Evolutionary conservation across 2,888 invertebrate genomes (phyloP), one percentile per base, ranked within the genome.

Genomic region (Archaeoteleia sp.): DNA sequence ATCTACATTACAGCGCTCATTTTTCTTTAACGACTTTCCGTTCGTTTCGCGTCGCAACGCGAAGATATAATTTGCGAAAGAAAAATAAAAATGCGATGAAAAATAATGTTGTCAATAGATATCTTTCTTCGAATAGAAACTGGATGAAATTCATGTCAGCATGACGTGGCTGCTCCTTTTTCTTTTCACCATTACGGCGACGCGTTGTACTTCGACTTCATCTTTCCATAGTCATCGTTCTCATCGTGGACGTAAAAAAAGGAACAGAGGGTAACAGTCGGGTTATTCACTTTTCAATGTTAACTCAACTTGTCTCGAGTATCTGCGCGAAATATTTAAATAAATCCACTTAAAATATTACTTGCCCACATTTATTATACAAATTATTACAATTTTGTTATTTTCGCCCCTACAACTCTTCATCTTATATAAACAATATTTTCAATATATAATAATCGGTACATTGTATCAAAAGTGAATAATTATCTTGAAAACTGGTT

Each of bases 71-170:
- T 34, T 34, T 34, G 14, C 2, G 34, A 13, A 34, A 13, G 34
- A 34, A 34, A 6, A 10, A 27, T n/a, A 27, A n/a, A 45, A 30
- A 15, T 46, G 14, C 35, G 23, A 34, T 5, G 35, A 34, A 15
- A 35, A 49, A 35, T 25, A 49, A 25, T 14, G 10, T 53, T 61
- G 39, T 40, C 30, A 43, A 60, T 51, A 25, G 51, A 51, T 45
- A 35, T 29, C 43, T 45, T 45, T 12, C 61, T 46, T 15, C 29
- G 45, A 29, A 20, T n/a, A 40, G 58, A 34, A 48, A 48, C 48
- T 58, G 40, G 40, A 65, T 57, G 53, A 53, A 51, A 57, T 45
- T 45, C 37, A 32, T 51, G 55, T 67, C 67, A 55, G 55, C 67
- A 46, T 61, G 61, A 67, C 67, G 46, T 32, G 25, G 39, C 53